Evolutionary conservation across 2,888 invertebrate species (phyloP), one percentile per base, ranked within the genome.

Genomic region (Strigamia crassipes): DNA sequence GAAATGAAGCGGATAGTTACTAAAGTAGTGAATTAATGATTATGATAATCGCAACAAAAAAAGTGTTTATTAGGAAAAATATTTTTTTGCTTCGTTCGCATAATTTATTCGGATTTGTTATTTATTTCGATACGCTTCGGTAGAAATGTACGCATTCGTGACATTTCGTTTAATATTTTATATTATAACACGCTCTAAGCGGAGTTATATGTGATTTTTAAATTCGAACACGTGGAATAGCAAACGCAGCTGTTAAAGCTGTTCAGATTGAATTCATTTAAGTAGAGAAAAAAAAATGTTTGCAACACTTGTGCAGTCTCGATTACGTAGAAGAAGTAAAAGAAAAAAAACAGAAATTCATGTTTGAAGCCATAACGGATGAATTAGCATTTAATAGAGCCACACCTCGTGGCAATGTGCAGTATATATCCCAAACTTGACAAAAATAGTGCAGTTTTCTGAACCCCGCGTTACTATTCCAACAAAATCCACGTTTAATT

Each of bases 341-440:
- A 56, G 31, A 73, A 27, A 31, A 31, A 73, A 31, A 73, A 10
- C 31, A 31, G 31, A 73, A 73, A 73, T 56, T 56, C 56, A 56
- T 56, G 31, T 31, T 73, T 73, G 73, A 31, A 31, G 31, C 31
- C 73, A 73, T 31, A 27, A 27, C 73, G 73, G 73, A 73, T 73
- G 73, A 73, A 73, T 73, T 73, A 73, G 13, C 73, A 73, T 73
- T 73, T 73, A 73, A 73, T 73, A 73, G 73, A 73, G 73, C 73
- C 73, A 73, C 73, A 73, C 73, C 73, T 73, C 73, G 73, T 27
- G 31, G 31, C 73, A 73, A 73, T 73, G 73, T 73, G 73, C 31
- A 31, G 27, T 5, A 73, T 66, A 31, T 23, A 31, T n/a, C 12
- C 10, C 31, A 27, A 73, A 73, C 27, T 27, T 27, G 31, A 31